phyloP scores from a whole-genome alignment of 2,888 invertebrate species.

The Odontocolon sp. region DNA sequence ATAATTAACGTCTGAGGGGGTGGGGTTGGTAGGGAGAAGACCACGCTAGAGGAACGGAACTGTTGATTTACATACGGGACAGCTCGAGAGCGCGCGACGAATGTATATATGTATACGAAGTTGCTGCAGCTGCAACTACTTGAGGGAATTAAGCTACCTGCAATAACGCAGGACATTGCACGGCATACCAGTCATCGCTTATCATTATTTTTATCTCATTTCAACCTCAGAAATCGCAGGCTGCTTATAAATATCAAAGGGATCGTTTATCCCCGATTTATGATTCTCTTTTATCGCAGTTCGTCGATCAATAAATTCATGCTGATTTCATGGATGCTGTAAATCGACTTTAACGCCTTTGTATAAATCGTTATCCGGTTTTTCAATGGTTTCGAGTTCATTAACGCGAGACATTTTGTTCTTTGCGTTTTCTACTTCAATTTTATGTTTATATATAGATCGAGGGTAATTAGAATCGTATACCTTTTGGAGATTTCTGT shows the following conservation, averaged over 20 bases:
- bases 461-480: too few relatives aligned
- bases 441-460: background rate
- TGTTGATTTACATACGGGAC: constrained; percentile 45
- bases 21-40: too few relatives aligned
- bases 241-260: constrained; percentile 23
- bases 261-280: constrained; percentile 31
- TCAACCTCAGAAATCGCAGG: background rate
- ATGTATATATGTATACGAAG: background rate
- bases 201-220: constrained; percentile 28
- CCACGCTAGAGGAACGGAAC: constrained; percentile 19
- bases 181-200: constrained; percentile 33
- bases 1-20: constrained; percentile 46
- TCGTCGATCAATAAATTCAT: constrained; percentile 33
- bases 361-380: constrained; percentile 18
- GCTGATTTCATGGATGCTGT: background rate
- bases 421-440: background rate
- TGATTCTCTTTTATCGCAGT: constrained; percentile 21
- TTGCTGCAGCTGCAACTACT: constrained; percentile 8
- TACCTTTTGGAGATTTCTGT: constrained; percentile 14
- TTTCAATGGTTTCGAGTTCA: constrained; percentile 15
- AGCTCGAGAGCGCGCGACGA: constrained; percentile 13
- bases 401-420: background rate
- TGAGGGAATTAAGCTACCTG: constrained; percentile 11
- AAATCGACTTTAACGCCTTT: constrained; percentile 10
- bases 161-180: constrained; percentile 3